Conservation (phyloP, 1,140 invertebrate genomes). For the Episyrphus balteatus region DNA sequence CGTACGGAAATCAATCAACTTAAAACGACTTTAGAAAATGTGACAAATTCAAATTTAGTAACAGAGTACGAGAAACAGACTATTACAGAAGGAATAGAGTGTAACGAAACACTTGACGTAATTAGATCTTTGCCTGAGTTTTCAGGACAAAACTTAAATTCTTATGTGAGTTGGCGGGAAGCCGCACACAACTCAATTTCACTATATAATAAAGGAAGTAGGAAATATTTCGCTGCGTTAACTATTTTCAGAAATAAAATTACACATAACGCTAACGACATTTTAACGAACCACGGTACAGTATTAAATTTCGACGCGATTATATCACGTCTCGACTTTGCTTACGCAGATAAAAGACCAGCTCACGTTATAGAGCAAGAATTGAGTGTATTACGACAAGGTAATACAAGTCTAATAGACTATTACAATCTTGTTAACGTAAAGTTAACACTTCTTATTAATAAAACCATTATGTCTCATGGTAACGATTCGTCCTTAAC, state of each 20-base stretch:
- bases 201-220: background rate
- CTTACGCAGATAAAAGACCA: background rate
- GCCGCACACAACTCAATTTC: background rate
- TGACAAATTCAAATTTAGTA: too few relatives aligned
- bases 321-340: constrained; percentile 1
- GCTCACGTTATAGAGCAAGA: background rate
- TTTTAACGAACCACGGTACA: background rate
- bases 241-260: background rate
- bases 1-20: too few relatives aligned
- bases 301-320: constrained; percentile 2
- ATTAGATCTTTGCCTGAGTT: too few relatives aligned
- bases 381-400: background rate
- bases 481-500: background rate
- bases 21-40: too few relatives aligned
- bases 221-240: background rate
- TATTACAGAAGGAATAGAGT: too few relatives aligned
- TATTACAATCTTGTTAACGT: constrained; percentile 1
- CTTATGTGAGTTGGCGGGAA: background rate
- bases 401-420: background rate
- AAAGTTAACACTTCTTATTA: background rate
- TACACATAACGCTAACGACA: background rate
- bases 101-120: too few relatives aligned
- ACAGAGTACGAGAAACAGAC: too few relatives aligned
- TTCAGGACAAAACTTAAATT: too few relatives aligned
- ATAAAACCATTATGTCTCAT: background rate